phyloP scores from a whole-genome alignment of 2,888 invertebrate genomes.

The Phalera bucephala region DNA sequence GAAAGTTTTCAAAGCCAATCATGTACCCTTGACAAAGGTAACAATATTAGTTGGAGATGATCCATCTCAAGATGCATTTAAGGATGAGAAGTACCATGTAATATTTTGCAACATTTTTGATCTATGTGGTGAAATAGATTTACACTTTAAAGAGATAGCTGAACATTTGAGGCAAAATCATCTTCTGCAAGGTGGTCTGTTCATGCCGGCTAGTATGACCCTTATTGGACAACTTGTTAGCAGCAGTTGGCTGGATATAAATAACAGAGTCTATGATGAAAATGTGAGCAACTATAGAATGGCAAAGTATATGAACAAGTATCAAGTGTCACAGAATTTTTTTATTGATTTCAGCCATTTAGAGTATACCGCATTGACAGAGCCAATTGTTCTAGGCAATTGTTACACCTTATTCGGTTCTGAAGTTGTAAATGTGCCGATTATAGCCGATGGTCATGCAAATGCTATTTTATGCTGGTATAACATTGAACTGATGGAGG shows the following conservation, averaged over 20 bases:
- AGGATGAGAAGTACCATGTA: conserved; percentile 70
- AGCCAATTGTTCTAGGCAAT: conserved; percentile 48
- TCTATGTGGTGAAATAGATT: conserved; percentile 81
- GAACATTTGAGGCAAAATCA: conserved; percentile 50
- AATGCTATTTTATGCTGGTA: conserved; percentile 83
- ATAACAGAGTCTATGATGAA: conserved; percentile 80
- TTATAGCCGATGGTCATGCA: conserved; percentile 59
- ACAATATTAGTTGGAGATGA: conserved; percentile 57
- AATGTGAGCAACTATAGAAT: conserved; percentile 81
- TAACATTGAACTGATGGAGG: conserved; percentile 66
- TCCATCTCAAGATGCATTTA: conserved; percentile 47
- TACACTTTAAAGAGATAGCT: conserved; percentile 47
- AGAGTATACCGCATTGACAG: conserved; percentile 62
- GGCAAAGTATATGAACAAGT: conserved; percentile 82
- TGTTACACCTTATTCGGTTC: conserved; percentile 28
- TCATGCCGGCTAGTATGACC: conserved; percentile 77
- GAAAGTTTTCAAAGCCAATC: conserved; percentile 64
- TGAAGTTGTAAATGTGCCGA: conserved; percentile 42
- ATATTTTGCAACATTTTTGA: conserved; percentile 81
- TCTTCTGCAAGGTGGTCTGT: conserved; percentile 67
- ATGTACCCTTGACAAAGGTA: conserved; percentile 58
- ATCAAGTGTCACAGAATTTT: conserved; percentile 83
- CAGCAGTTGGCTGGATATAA: conserved; percentile 82
- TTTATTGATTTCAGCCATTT: conserved; percentile 69
- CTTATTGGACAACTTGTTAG: conserved; percentile 83